Conservation (phyloP, 2,113 vertebrate genomes). For the Reinhardtius hippoglossoides region DNA sequence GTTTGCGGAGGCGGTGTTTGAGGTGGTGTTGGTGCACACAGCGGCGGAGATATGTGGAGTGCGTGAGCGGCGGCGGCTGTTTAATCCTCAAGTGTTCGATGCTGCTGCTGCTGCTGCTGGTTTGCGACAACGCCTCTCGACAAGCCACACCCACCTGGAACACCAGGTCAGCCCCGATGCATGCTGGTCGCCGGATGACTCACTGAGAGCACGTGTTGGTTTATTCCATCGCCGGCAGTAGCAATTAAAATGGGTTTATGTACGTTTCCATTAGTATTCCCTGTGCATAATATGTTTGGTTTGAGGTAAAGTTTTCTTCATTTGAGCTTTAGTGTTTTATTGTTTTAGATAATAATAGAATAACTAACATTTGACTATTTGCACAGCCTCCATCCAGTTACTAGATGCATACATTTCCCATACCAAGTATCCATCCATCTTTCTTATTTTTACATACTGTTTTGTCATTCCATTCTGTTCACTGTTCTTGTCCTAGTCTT, state of each 20-base stretch:
- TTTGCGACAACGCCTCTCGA: slow-evolving; percentile 72
- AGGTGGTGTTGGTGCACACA: neutral
- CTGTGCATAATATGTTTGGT: too few relatives aligned
- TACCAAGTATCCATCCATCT: too few relatives aligned
- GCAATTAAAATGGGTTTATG: neutral
- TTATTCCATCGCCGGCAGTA: rapidly evolving
- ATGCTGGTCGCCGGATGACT: slow-evolving; percentile 36
- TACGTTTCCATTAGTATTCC: too few relatives aligned
- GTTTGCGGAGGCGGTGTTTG: neutral
- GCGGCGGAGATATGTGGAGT: slow-evolving; percentile 13
- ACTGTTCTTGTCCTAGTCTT: too few relatives aligned
- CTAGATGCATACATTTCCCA: too few relatives aligned
- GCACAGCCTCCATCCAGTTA: too few relatives aligned
- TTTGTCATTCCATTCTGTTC: too few relatives aligned
- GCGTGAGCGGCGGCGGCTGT: neutral
- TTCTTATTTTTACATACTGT: too few relatives aligned
- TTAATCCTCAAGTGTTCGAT: neutral
- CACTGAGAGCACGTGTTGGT: slow-evolving; percentile 15
- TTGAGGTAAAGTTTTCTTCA: too few relatives aligned
- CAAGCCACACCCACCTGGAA: slow-evolving; percentile 53
- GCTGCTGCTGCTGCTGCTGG: neutral
- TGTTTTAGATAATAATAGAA: too few relatives aligned
- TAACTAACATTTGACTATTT: too few relatives aligned
- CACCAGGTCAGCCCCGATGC: slow-evolving; percentile 22
- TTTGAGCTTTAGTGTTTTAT: too few relatives aligned